These are phyloP conservation scores for Noturus placidus DNA, from an alignment of 2,113 vertebrate genomes.

Conservation along the genomic window DNA sequence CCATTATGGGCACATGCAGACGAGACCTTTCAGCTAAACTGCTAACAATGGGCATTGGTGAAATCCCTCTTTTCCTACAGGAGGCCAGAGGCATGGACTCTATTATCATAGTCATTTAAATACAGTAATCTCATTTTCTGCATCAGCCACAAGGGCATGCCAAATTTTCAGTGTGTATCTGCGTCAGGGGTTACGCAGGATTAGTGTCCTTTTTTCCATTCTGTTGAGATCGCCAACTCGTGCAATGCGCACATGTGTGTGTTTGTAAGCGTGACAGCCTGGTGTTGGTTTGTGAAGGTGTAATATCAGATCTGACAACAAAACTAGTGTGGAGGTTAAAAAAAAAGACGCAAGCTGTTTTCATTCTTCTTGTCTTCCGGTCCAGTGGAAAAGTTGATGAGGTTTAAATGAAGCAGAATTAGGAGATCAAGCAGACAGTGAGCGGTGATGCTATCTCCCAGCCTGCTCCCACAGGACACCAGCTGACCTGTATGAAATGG, in stretches of 20 bases:
- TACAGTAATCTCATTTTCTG: constrained; percentile 99
- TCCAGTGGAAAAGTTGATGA: constrained; percentile 99
- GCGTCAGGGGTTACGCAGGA: constrained; percentile 55
- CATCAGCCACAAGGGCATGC: constrained; percentile 82
- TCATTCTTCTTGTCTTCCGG: constrained; percentile 91
- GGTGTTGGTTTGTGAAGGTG: constrained; percentile 64
- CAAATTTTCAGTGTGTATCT: constrained; percentile 70
- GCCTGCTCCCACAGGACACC: constrained; percentile 64
- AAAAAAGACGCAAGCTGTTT: constrained; percentile 71
- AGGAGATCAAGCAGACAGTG: constrained; percentile 87
- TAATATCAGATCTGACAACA: constrained; percentile 76
- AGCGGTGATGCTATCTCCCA: constrained; percentile 72
- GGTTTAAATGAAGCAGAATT: constrained; percentile 99
- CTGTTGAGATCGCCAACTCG: constrained; percentile 47
- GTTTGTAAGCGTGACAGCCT: constrained; percentile 44
- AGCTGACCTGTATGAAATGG: constrained; percentile 76
- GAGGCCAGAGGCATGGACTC: constrained; percentile 77
- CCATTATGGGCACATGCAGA: constrained; percentile 70
- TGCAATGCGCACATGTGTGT: constrained; percentile 31
- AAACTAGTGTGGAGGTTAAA: constrained; percentile 58
- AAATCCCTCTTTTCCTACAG: constrained; percentile 70
- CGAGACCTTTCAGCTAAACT: constrained; percentile 75
- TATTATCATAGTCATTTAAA: constrained; percentile 99
- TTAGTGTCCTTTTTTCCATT: constrained; percentile 62
- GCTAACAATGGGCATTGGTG: constrained; percentile 70